phyloP scores from a whole-genome alignment of 2,113 vertebrate species.

The Apeltes quadracus region DNA sequence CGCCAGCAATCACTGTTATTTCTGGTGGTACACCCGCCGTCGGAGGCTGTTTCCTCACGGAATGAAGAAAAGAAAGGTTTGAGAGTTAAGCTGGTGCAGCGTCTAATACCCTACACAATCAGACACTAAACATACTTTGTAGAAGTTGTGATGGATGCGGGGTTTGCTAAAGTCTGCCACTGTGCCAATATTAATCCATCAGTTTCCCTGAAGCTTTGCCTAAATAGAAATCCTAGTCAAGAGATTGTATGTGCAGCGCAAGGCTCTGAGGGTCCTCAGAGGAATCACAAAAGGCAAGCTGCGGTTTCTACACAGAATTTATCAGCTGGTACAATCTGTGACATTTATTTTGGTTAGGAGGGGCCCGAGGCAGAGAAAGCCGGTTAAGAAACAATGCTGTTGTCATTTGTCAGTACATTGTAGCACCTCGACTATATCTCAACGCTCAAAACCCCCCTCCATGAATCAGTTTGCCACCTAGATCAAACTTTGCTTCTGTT shows the following conservation, averaged over 20 bases:
- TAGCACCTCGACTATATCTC: constrained; percentile 44
- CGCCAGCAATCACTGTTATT: constrained; percentile 32
- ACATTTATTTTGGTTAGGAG: constrained; percentile 36
- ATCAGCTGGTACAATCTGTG: constrained; percentile 64
- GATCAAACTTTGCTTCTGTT: constrained; percentile 61
- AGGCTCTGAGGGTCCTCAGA: constrained; percentile 65
- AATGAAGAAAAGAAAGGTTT: constrained; percentile 31
- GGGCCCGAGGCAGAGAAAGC: constrained; percentile 48
- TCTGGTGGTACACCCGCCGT: constrained; percentile 29
- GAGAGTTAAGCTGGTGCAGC: constrained; percentile 11
- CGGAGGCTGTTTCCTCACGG: constrained; percentile 3
- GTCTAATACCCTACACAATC: constrained; percentile 43
- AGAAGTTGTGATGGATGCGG: constrained; percentile 63
- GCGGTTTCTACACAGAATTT: constrained; percentile 52
- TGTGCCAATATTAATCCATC: constrained; percentile 65
- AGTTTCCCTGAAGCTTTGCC: constrained; percentile 59
- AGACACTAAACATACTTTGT: constrained; percentile 55
- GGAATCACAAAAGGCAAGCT: constrained; percentile 58
- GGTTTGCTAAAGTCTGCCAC: constrained; percentile 63
- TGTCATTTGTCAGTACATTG: constrained; percentile 55
- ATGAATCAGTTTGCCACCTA: constrained; percentile 52
- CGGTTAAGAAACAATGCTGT: constrained; percentile 59
- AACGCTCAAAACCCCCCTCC: constrained; percentile 48
- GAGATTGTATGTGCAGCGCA: constrained; percentile 32
- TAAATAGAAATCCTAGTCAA: constrained; percentile 54